phyloP scores from a whole-genome alignment of 2,797 vertebrate genomes.

The Sebastes trivittatus region DNA sequence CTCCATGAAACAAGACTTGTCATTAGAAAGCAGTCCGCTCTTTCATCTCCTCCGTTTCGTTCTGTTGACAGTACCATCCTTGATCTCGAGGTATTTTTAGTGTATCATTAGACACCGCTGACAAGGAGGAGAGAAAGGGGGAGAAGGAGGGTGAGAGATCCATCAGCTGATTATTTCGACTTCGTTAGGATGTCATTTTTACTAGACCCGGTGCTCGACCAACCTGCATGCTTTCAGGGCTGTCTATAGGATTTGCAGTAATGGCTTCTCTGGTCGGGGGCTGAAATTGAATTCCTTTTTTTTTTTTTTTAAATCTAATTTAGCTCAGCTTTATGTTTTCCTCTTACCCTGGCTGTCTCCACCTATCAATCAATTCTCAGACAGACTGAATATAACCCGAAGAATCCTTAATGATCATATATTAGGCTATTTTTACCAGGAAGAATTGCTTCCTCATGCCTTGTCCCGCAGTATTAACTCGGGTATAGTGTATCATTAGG shows the following conservation, averaged over 20 bases:
- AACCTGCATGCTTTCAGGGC: slow-evolving; percentile 15
- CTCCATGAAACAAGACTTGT: slow-evolving; percentile 3
- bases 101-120: slow-evolving; percentile 50
- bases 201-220: slow-evolving; percentile 20
- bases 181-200: slow-evolving; percentile 62
- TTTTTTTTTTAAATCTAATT: slow-evolving; percentile 58
- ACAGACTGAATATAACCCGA: slow-evolving; percentile 32
- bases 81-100: slow-evolving; percentile 61
- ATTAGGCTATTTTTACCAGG: slow-evolving; percentile 26
- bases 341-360: not conserved
- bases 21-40: slow-evolving; percentile 19
- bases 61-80: slow-evolving; percentile 39
- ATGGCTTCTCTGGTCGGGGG: slow-evolving; percentile 37
- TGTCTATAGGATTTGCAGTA: slow-evolving; percentile 41
- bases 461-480: slow-evolving; percentile 15
- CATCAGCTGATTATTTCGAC: slow-evolving; percentile 67
- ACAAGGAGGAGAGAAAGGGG: slow-evolving; percentile 9
- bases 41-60: slow-evolving; percentile 42
- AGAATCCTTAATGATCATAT: slow-evolving; percentile 56
- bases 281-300: slow-evolving; percentile 52
- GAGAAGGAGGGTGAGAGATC: slow-evolving; percentile 17
- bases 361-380: slow-evolving; percentile 61
- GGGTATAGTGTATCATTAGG: slow-evolving; percentile 22
- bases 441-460: slow-evolving; percentile 1
- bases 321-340: slow-evolving; percentile 54